Evolutionary conservation across 2,888 invertebrate species (phyloP), one percentile per base, ranked within the genome.

Genomic region (Amphipyra berbera): DNA sequence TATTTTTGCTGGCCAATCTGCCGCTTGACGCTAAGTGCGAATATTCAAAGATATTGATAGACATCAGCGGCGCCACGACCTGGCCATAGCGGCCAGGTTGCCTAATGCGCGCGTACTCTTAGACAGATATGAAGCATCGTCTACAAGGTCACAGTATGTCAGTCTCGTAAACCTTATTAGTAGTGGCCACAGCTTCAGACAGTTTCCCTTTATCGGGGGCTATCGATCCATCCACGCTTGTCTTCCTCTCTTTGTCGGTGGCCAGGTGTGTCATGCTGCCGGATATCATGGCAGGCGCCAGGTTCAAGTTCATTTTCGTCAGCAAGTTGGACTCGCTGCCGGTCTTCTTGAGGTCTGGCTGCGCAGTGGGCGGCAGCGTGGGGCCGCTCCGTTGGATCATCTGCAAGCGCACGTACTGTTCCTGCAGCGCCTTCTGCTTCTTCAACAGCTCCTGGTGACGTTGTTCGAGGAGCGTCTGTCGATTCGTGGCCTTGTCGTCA

Each of bases 381-480:
- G 97, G 96, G 0, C 96, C 96, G 76, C 97, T 97, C 76, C 98
- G 96, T 86, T 98, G 98, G 73, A 98, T 96, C 92, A 98, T 97
- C 88, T 98, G 98, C 63, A 98, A 92, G 21, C 98, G 96, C 14
- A 98, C 97, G 89, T 98, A 98, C 86, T 98, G 98, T 82, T 98
- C 98, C 87, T 98, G 98, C 15, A 98, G 94, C 14, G 98, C 97
- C 79, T 97, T 97, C 86, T 98, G 98, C 83, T 98, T 98, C 74
- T 97, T 96, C 12, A 98, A 92, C 27, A 98, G 94, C 85, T 98
- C 98, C 87, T 98, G 98, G 86, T 98, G 98, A 5, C 98, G 96
- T 84, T 97, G 97, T 86, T 98, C 98, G 54, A 98, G 95, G 53
- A 97, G 96, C 65, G 97, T 96, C 82, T 97, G 97, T 0, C 97